Conservation (phyloP, 2,113 vertebrate genomes). For the Anguilla japonica region DNA sequence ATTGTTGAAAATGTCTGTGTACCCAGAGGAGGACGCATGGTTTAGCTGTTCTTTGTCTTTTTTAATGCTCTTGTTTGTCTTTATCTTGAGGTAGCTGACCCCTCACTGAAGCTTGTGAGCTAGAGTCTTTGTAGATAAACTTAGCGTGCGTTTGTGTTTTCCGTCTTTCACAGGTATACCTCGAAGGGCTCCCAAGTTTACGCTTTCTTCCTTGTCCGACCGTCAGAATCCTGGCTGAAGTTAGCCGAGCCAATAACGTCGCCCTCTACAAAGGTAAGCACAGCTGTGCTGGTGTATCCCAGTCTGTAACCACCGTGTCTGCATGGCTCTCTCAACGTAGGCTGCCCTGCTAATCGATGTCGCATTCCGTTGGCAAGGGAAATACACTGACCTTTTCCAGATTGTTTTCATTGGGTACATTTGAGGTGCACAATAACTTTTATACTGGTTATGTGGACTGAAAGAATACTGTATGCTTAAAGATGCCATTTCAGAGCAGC, state of each 20-base stretch:
- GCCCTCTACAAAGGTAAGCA: conserved; percentile 65
- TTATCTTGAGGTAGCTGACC: no score
- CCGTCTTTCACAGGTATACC: conserved; percentile 70
- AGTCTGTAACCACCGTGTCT: neutral
- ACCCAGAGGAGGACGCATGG: neutral
- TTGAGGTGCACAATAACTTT: neutral
- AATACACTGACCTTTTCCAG: neutral
- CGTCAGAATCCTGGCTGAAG: conserved; percentile 49
- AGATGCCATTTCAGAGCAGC: no score
- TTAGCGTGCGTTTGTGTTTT: neutral
- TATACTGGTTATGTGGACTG: no score
- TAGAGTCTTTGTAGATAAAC: neutral
- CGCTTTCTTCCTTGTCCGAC: conserved; percentile 73
- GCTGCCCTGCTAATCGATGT: no score
- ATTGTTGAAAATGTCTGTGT: neutral
- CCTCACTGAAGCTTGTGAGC: neutral
- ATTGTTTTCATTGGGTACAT: neutral
- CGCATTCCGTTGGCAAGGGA: no score
- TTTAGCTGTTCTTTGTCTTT: neutral
- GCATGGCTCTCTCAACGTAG: no score
- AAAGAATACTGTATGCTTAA: neutral
- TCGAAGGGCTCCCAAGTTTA: conserved; percentile 67
- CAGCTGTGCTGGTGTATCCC: neutral
- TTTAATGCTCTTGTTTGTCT: no score
- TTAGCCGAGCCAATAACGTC: conserved; percentile 60